These are phyloP conservation scores for Cheirogaleus major DNA, from an alignment of 2,797 vertebrate genomes.

Conservation along the genomic window DNA sequence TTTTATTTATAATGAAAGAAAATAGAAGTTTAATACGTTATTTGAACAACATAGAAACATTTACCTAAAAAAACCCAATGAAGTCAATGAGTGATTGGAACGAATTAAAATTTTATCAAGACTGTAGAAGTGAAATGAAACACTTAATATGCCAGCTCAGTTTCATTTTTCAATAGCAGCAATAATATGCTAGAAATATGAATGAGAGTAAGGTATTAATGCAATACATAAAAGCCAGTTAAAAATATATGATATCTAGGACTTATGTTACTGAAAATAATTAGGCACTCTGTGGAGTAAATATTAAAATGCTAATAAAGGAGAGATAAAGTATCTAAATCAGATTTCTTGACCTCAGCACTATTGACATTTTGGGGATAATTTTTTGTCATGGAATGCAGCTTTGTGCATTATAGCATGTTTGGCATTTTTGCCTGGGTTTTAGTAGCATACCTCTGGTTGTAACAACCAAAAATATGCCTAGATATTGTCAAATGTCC, in stretches of 20 bases:
- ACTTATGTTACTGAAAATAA: background rate
- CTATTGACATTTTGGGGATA: background rate
- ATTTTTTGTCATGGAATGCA: background rate
- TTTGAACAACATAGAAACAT: background rate
- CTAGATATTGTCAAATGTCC: background rate
- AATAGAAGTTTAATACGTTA: background rate
- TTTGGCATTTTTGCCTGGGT: background rate
- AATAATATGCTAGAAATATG: background rate
- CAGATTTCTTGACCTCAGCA: background rate
- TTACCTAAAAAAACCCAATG: background rate
- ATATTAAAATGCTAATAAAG: background rate
- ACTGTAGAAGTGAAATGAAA: background rate
- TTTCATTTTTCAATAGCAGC: background rate
- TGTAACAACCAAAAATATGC: background rate
- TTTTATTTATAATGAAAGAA: background rate
- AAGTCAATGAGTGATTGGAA: background rate
- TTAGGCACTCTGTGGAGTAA: background rate
- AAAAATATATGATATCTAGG: background rate
- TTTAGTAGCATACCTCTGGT: background rate
- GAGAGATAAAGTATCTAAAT: background rate
- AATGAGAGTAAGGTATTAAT: background rate
- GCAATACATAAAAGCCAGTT: background rate
- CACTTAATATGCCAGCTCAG: background rate
- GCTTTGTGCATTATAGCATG: background rate
- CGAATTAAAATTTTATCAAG: background rate